Conservation (phyloP, 2,113 vertebrate genomes). For the Carassius auratus region DNA sequence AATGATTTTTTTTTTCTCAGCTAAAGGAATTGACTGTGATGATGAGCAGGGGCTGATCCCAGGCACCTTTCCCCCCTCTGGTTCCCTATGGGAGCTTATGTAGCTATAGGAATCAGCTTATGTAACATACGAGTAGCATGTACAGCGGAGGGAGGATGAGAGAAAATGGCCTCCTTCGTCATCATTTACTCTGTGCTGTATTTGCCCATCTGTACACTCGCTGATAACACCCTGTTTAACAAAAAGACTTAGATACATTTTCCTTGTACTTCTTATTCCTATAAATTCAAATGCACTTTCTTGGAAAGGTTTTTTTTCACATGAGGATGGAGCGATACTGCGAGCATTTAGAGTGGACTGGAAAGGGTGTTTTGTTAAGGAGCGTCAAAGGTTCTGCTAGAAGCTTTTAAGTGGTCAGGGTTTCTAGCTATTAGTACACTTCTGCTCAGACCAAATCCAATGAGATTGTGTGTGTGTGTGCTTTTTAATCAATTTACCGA, state of each 20-base stretch:
- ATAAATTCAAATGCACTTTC: slow-evolving; percentile 5
- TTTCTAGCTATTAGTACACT: not conserved
- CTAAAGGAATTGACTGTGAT: slow-evolving; percentile 17
- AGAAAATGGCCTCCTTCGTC: slow-evolving; percentile 56
- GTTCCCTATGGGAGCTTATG: slow-evolving; percentile 35
- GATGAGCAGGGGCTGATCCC: not conserved
- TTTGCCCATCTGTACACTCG: slow-evolving; percentile 43
- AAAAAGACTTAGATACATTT: slow-evolving; percentile 3
- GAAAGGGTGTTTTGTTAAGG: slow-evolving; percentile 5
- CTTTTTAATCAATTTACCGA: not conserved
- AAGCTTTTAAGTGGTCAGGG: slow-evolving; percentile 8
- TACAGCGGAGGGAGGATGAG: slow-evolving; percentile 42
- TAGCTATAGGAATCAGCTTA: slow-evolving; percentile 55
- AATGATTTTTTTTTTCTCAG: not conserved
- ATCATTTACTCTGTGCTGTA: slow-evolving; percentile 40
- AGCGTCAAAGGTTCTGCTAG: not conserved
- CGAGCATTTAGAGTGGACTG: not conserved
- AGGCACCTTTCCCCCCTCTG: not conserved
- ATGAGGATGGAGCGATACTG: slow-evolving; percentile 2
- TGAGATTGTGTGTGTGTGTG: not conserved
- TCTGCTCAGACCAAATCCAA: slow-evolving; percentile 1
- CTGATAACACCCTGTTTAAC: slow-evolving; percentile 49
- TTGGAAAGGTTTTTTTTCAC: not conserved
- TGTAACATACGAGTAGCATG: slow-evolving; percentile 51
- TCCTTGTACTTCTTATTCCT: no score